Base-by-base conservation (phyloP, 2,888 invertebrate genomes). In the Trachelus troglodyta region DNA sequence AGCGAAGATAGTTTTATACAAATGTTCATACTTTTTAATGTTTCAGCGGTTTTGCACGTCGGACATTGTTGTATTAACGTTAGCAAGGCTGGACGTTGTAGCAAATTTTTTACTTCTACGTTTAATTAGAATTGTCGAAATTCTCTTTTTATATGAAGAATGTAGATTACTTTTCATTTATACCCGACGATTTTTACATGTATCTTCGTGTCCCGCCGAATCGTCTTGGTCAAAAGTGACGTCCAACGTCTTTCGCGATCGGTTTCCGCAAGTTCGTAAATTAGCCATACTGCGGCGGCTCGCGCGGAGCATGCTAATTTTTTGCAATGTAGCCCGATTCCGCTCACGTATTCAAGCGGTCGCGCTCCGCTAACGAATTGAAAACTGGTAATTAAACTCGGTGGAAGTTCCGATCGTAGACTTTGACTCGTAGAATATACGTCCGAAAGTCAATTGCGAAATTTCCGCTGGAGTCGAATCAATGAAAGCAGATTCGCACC, bases 331-430 rank as follows among this genome's bases (percentile, higher is more conserved):
- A 71, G 56, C 30, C 79, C 79, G 76, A 86, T 84, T 83, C 85
- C 81, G 75, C 76, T 84, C 86, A 85, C 86, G 86, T 86, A 86
- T 79, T 75, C 75, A 80, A 80, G 75, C 78, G 82, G 80, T 83
- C 81, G 81, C 80, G 81, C 81, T 75, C 81, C 81, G 83, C 83
- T 86, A 87, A 87, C 86, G 85, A 86, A 87, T 86, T 80, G 84
- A 84, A 86, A 86, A 84, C 85, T 81, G 83, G 78, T 81, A 86
- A 86, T 86, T 86, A 86, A 86, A 86, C 80, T 86, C 83, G 80
- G 81, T 81, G 80, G 81, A 83, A 84, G 82, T 85, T 81, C 76
- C 81, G 82, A 85, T 86, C 83, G 81, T 81, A 30, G 71, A 71
- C 15, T 71, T 71, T 34, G 12, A 31, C 71, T 34, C 11, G 31